These are phyloP conservation scores for Spisula subtruncata DNA, from an alignment of 2,888 invertebrate species.

Conservation along the genomic window DNA sequence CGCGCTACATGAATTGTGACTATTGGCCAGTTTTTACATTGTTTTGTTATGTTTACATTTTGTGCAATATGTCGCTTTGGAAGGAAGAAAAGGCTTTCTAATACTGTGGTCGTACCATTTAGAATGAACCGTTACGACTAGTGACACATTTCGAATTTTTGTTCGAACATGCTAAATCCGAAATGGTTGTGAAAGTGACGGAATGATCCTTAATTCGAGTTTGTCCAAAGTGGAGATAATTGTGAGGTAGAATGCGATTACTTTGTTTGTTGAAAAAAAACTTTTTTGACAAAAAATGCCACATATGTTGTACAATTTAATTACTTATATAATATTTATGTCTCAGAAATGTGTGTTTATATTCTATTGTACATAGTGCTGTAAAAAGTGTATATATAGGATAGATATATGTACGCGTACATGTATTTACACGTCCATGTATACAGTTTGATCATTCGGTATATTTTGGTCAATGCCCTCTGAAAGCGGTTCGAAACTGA, in stretches of 20 bases:
- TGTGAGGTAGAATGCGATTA: background rate
- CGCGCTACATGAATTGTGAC: constrained; percentile 34
- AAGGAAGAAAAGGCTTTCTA: background rate
- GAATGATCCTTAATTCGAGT: background rate
- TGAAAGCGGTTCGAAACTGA: background rate
- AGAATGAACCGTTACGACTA: background rate
- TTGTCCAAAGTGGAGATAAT: background rate
- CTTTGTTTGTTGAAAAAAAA: constrained; percentile 8
- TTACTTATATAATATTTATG: constrained; percentile 47
- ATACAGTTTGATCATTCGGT: constrained; percentile 16
- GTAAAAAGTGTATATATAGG: constrained; percentile 48
- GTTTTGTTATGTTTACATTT: constrained; percentile 38
- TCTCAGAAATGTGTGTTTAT: constrained; percentile 42
- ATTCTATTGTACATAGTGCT: constrained; percentile 36
- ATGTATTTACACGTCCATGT: background rate
- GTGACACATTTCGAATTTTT: background rate
- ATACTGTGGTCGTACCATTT: background rate
- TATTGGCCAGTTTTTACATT: constrained; percentile 42
- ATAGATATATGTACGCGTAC: constrained; percentile 16
- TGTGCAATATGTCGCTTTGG: constrained; percentile 42
- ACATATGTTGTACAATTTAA: constrained; percentile 29
- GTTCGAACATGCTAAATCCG: background rate
- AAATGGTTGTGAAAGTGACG: constrained; percentile 27
- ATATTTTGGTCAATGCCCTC: background rate
- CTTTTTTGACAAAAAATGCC: constrained; percentile 29